phyloP scores from a whole-genome alignment of 2,888 invertebrate species.

The Glaucopsyche alexis region DNA sequence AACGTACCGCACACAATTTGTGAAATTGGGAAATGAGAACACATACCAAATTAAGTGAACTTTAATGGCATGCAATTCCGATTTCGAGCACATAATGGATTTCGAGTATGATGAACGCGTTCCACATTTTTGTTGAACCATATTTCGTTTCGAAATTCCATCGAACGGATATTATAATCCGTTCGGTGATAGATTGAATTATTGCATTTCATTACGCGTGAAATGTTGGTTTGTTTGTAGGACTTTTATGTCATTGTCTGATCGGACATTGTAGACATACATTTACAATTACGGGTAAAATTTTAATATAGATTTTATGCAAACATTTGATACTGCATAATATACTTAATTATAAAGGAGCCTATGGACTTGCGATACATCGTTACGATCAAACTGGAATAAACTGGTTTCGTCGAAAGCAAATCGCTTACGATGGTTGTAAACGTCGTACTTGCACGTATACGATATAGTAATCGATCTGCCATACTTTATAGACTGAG shows the following conservation, averaged over 20 bases:
- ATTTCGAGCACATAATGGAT: conserved; percentile 23
- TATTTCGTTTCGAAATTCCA: neutral
- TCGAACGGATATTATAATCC: neutral
- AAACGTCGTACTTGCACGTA: no score
- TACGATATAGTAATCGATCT: no score
- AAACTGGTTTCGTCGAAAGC: no score
- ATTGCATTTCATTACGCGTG: conserved; percentile 7
- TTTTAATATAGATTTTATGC: no score
- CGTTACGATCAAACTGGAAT: no score
- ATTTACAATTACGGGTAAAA: no score
- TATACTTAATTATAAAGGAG: no score
- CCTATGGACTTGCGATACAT: no score
- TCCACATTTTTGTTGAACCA: conserved; percentile 9
- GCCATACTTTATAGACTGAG: no score
- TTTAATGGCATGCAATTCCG: conserved; percentile 23
- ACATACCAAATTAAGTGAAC: conserved; percentile 21
- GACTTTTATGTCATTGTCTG: neutral
- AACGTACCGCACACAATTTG: conserved; percentile 20
- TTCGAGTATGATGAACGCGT: conserved; percentile 13
- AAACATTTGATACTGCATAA: no score
- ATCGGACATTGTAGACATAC: neutral
- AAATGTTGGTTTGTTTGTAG: neutral
- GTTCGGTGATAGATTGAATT: conserved; percentile 1
- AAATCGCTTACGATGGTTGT: no score
- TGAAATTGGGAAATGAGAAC: conserved; percentile 10